Percentiles rank a stretch among this genome's conserved stretches.
These are phyloP conservation scores for Lagopus muta DNA, from an alignment of 2,113 vertebrate species.

Conservation along the genomic window DNA sequence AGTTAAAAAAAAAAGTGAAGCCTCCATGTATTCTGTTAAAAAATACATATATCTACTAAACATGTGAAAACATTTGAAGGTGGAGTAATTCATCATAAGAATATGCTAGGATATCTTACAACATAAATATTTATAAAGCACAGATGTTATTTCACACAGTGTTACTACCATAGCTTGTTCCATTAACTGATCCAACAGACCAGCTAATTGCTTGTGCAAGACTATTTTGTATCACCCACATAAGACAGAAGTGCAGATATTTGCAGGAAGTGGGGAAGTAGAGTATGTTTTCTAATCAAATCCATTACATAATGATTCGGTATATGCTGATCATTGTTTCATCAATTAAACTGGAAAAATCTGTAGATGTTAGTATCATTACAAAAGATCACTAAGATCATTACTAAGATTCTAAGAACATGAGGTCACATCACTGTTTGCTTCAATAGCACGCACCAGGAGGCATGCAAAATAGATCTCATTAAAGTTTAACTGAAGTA, in stretches of 20 bases:
- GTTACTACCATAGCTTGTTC: slow-evolving; percentile 61
- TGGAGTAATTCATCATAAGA: slow-evolving; percentile 33
- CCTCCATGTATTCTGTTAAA: neutral
- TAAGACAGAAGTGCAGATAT: neutral
- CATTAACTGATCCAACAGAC: slow-evolving; percentile 75
- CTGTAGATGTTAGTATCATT: neutral
- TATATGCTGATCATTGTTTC: neutral
- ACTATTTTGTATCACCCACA: slow-evolving; percentile 31
- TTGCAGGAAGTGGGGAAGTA: neutral
- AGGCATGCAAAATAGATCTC: neutral
- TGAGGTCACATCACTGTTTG: neutral
- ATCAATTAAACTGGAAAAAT: neutral
- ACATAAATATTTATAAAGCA: slow-evolving; percentile 82
- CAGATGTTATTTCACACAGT: slow-evolving; percentile 71
- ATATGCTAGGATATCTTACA: slow-evolving; percentile 3
- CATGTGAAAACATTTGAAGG: slow-evolving; percentile 31
- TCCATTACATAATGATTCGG: neutral
- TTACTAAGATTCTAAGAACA: neutral
- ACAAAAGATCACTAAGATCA: neutral
- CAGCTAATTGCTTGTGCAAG: slow-evolving; percentile 60
- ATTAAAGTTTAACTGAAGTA: neutral
- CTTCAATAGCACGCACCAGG: neutral
- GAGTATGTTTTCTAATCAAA: neutral
- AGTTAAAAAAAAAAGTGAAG: neutral
- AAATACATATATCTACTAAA: neutral